A percentile compares a stretch with the other conserved stretches of the same genome.
Evolutionary conservation across 2,888 invertebrate species (phyloP).

Genomic region (Branchellion lobata): DNA sequence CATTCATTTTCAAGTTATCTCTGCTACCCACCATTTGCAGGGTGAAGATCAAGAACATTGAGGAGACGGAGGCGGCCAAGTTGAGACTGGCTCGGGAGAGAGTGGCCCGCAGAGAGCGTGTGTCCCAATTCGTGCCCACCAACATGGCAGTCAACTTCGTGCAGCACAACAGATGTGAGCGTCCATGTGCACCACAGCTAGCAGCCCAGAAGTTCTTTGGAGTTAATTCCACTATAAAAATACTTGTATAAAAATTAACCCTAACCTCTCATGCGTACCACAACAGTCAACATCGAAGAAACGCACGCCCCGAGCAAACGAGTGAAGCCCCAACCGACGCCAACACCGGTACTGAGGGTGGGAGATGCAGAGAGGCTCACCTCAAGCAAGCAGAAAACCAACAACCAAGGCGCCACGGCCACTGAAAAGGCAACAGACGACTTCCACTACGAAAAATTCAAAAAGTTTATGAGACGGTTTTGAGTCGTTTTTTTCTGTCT

Average conservation of each 20-base stretch:
- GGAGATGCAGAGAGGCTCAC: conserved; percentile 55
- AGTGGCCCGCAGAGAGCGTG: conserved; percentile 85
- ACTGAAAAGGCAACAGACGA: conserved; percentile 89
- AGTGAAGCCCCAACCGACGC: conserved; percentile 53
- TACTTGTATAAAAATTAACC: too few species aligned
- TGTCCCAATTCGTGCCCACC: conserved; percentile 86
- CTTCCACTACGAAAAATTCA: conserved; percentile 93
- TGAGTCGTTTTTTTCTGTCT: conserved; percentile 48
- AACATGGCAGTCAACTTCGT: conserved; percentile 98
- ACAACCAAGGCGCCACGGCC: not conserved
- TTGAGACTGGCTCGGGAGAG: conserved; percentile 84
- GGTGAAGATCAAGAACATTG: conserved; percentile 96
- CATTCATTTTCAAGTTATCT: not conserved
- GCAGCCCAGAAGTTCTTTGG: too few species aligned
- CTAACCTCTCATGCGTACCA: too few species aligned
- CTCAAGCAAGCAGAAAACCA: not conserved
- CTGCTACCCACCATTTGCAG: conserved; percentile 60
- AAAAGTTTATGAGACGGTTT: conserved; percentile 88
- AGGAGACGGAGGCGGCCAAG: conserved; percentile 97
- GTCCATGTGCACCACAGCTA: not conserved
- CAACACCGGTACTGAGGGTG: conserved; percentile 55
- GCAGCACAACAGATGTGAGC: conserved; percentile 88
- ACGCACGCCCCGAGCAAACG: conserved; percentile 56
- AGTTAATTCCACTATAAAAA: too few species aligned
- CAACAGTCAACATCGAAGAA: conserved; percentile 83